phyloP scores from a whole-genome alignment of 2,797 vertebrate species.

The Acanthurus lineatus region DNA sequence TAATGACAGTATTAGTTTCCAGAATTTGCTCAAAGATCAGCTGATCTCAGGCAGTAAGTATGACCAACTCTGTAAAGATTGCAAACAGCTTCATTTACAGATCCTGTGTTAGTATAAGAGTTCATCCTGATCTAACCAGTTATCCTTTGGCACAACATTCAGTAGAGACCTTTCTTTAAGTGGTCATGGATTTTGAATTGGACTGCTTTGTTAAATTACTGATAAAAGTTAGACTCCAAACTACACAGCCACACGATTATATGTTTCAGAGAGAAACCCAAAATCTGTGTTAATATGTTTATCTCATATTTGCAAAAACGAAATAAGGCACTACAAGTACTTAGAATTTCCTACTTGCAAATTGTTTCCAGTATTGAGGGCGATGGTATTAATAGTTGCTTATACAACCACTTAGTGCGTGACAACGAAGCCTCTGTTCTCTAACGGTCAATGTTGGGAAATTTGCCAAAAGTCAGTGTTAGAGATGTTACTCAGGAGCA shows the following conservation, averaged over 20 bases:
- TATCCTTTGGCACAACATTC: neutral
- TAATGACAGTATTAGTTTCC: no score
- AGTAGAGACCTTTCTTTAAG: neutral
- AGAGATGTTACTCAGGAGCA: conserved; percentile 52
- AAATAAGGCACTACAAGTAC: neutral
- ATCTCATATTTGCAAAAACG: neutral
- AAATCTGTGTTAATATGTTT: neutral
- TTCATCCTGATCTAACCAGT: neutral
- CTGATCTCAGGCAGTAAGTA: neutral
- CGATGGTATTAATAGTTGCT: neutral
- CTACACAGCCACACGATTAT: neutral
- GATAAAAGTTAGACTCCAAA: neutral
- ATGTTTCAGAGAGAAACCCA: neutral
- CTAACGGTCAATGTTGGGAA: conserved; percentile 47
- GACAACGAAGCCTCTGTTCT: conserved; percentile 12
- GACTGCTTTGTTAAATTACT: neutral
- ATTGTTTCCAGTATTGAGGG: neutral
- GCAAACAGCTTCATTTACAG: neutral
- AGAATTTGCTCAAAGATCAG: neutral
- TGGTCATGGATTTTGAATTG: no score
- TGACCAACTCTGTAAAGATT: neutral
- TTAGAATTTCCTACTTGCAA: neutral
- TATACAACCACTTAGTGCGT: conserved; percentile 1
- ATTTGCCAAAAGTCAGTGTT: conserved; percentile 52
- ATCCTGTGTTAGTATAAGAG: neutral